These are phyloP conservation scores for Pangasius macronema DNA, from an alignment of 2,797 vertebrate genomes.

Conservation along the genomic window DNA sequence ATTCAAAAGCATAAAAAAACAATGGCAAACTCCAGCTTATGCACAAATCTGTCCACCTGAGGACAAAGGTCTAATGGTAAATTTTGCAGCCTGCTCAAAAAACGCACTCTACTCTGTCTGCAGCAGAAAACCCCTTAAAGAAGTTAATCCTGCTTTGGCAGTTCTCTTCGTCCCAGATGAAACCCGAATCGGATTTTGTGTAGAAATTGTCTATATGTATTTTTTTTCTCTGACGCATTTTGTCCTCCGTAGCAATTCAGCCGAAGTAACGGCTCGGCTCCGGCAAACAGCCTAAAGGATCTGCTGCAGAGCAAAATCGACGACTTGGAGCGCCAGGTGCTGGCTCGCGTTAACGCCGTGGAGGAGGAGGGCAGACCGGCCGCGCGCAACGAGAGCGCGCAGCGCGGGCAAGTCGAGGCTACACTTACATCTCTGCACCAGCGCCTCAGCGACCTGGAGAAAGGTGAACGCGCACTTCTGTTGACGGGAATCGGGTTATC, in stretches of 20 bases:
- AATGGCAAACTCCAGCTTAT: neutral
- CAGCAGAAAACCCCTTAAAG: slow-evolving; percentile 12
- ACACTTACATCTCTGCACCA: slow-evolving; percentile 93
- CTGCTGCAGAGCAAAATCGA: slow-evolving; percentile 95
- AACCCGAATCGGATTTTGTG: neutral
- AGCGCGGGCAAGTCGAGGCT: slow-evolving; percentile 90
- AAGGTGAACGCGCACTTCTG: slow-evolving; percentile 75
- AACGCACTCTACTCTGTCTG: neutral
- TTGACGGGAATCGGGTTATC: neutral
- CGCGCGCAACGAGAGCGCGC: slow-evolving; percentile 89
- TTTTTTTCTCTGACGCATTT: slow-evolving; percentile 2
- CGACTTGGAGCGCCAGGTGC: slow-evolving; percentile 93
- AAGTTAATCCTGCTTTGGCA: slow-evolving; percentile 42
- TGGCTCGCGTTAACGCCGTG: slow-evolving; percentile 92
- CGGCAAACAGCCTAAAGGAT: slow-evolving; percentile 92
- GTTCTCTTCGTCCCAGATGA: slow-evolving; percentile 4
- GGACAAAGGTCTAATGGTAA: slow-evolving; percentile 33
- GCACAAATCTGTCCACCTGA: slow-evolving; percentile 4
- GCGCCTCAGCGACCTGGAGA: slow-evolving; percentile 95
- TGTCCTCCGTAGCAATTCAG: slow-evolving; percentile 85
- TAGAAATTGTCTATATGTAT: too few species aligned
- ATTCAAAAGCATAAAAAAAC: neutral
- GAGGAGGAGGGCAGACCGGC: slow-evolving; percentile 90
- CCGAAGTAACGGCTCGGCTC: slow-evolving; percentile 89
- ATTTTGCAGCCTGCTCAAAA: slow-evolving; percentile 31